phyloP scores from a whole-genome alignment of 1,140 invertebrate genomes.

The Meloidogyne floridensis region DNA sequence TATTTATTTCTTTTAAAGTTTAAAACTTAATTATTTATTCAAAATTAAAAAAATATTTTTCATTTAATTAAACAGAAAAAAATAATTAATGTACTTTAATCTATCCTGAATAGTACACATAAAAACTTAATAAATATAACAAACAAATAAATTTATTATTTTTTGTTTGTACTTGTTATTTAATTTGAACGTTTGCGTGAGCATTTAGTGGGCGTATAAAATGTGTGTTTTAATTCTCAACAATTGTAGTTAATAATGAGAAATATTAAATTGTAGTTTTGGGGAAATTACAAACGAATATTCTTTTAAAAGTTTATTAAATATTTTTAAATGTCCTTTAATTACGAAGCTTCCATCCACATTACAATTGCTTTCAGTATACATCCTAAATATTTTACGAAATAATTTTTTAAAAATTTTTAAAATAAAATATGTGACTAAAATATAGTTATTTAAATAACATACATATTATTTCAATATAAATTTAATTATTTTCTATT shows the following conservation, averaged over 20 bases:
- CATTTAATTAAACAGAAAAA: not conserved
- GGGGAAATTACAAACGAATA: not conserved
- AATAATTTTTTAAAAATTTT: no score
- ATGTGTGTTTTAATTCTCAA: not conserved
- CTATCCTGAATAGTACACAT: not conserved
- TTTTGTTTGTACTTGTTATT: slow-evolving; percentile 8
- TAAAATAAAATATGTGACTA: no score
- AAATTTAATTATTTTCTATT: no score
- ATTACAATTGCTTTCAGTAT: not conserved
- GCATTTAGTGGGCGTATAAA: not conserved
- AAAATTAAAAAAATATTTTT: not conserved
- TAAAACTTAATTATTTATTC: not conserved
- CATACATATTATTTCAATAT: no score
- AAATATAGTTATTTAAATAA: no score
- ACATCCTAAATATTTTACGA: no score
- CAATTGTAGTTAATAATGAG: not conserved
- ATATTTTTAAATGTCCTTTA: no score
- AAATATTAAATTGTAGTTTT: not conserved
- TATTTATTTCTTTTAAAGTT: no score
- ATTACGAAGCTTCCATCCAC: not conserved
- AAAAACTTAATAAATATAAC: not conserved
- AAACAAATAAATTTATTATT: not conserved
- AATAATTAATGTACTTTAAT: no score
- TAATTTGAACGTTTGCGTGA: not conserved
- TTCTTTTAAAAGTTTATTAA: not conserved